A percentile compares a stretch with the other conserved stretches of the same genome.
Evolutionary conservation across 1,140 invertebrate genomes (phyloP).

Genomic region (Orius laevigatus): DNA sequence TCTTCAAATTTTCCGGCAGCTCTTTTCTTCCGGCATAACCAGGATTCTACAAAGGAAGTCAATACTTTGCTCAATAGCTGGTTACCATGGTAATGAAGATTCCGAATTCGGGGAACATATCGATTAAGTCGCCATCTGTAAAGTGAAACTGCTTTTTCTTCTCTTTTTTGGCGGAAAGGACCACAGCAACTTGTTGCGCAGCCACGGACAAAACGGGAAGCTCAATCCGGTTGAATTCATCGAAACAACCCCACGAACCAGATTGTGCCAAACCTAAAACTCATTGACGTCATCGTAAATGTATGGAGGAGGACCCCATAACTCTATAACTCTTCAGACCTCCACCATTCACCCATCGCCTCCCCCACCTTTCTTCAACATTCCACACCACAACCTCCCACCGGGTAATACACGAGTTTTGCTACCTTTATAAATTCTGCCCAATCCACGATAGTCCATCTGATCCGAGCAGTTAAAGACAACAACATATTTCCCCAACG

Average conservation of each 20-base stretch:
- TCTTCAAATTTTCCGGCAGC: slow-evolving; percentile 91
- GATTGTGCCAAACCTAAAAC: slow-evolving; percentile 71
- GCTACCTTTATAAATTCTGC: slow-evolving; percentile 67
- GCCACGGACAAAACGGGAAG: slow-evolving; percentile 89
- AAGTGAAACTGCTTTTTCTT: slow-evolving; percentile 76
- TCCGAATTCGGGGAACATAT: slow-evolving; percentile 89
- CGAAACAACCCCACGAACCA: slow-evolving; percentile 92
- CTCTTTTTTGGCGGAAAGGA: slow-evolving; percentile 82
- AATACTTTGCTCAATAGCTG: neutral
- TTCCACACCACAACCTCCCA: neutral
- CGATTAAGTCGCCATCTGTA: slow-evolving; percentile 84
- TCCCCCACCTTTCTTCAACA: too few species aligned
- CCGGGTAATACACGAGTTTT: too few species aligned
- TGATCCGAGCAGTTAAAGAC: slow-evolving; percentile 98
- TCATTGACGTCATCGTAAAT: too few species aligned
- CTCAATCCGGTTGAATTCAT: slow-evolving; percentile 94
- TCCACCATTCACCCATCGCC: too few species aligned
- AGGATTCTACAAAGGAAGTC: slow-evolving; percentile 54
- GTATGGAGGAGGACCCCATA: too few species aligned
- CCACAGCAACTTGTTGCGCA: slow-evolving; percentile 87
- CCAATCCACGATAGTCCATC: slow-evolving; percentile 90
- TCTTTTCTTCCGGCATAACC: slow-evolving; percentile 93
- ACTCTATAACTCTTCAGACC: neutral
- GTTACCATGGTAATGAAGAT: slow-evolving; percentile 95
- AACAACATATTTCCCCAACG: slow-evolving; percentile 90